Evolutionary conservation across 1,140 invertebrate species (phyloP).

Genomic region (Nymphalis io): DNA sequence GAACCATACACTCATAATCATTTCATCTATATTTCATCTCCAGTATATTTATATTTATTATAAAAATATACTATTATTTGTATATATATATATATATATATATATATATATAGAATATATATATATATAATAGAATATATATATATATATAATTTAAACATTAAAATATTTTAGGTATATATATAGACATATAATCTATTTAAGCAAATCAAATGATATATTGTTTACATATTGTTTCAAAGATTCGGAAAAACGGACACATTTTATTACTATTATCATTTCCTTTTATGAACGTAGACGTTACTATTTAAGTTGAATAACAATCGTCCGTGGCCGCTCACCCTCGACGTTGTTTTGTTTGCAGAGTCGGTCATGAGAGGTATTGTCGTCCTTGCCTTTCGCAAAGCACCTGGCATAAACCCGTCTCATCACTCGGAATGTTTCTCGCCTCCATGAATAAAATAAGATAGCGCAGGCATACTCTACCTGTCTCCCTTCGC

Average conservation of each 20-base stretch:
- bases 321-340: constrained; percentile 68
- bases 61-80: too few species aligned
- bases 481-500: constrained; percentile 61
- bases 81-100: too few species aligned
- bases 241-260: constrained; percentile 4
- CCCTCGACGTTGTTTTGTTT: constrained; percentile 62
- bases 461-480: constrained; percentile 63
- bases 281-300: constrained; percentile 63
- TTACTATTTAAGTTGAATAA: constrained; percentile 71
- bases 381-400: constrained; percentile 55
- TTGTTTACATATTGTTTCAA: constrained; percentile 1
- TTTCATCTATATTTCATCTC: too few species aligned
- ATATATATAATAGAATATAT: too few species aligned
- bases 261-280: constrained; percentile 65
- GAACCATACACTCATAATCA: too few species aligned
- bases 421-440: constrained; percentile 54
- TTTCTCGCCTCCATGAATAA: constrained; percentile 71
- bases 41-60: too few species aligned
- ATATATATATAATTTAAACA: too few species aligned
- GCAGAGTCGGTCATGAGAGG: constrained; percentile 58
- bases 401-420: constrained; percentile 42
- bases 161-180: too few species aligned
- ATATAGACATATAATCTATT: too few species aligned
- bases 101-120: too few species aligned
- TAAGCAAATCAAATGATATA: not conserved